Evolutionary conservation across 2,888 invertebrate genomes (phyloP), one percentile per base, ranked within the genome.

Genomic region (Hirtodrosophila alboralis): DNA sequence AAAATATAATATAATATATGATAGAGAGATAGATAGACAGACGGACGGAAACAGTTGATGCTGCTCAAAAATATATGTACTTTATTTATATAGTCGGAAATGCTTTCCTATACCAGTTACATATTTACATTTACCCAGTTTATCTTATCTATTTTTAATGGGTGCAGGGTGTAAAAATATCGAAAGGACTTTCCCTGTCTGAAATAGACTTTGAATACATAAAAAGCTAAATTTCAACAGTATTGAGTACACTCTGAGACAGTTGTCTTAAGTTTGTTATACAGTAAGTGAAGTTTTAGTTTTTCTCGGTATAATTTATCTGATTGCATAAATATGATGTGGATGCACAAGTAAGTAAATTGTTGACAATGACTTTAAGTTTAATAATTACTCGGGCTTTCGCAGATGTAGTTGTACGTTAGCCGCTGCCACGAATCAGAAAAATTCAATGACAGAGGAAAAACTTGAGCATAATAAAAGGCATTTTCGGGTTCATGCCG

Each of bases 341-440:
- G 63, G 63, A 59, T 64, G 47, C 41, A 64, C 12, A 3, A 56
- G 64, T 59, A 38, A 48, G 63, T 64, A 18, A 33, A 16, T 33
- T 8, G 4, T n/a, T 6, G 7, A 18, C 1, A 8, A 28, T 1
- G 1, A n/a, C 4, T 12, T 16, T 7, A 14, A 4, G 10, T 13
- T 8, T 0, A 21, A 6, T 21, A 9, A 26, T 12, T 1, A 4
- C 2, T 3, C 4, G 13, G 3, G 5, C 27, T 7, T 8, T 13
- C 23, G 1, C 23, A 72, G 73, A 12, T 51, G 73, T n/a, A 57
- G 63, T 59, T 63, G 67, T 2, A 56, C 68, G 8, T 56, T 72
- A 5, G 18, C 62, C 14, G 52, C 73, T 10, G 63, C 58, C 12
- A 26, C 58, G 7, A 72, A 52, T 30, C 49, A 54, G 3, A 30